Base-by-base conservation (phyloP, 2,888 invertebrate species). In the Platynereis dumerilii region DNA sequence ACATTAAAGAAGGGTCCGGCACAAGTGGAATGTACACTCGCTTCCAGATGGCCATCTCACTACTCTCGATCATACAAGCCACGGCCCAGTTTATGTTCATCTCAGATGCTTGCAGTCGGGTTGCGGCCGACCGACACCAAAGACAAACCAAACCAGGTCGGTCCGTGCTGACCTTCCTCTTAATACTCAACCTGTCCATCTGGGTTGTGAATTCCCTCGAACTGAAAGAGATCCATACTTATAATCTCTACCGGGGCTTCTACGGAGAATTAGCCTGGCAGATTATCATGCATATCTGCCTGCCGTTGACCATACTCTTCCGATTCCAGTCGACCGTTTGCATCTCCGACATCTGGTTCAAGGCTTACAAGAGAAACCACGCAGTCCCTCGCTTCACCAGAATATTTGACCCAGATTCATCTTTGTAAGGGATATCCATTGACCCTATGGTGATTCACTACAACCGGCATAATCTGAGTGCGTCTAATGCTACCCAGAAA, bases 261-360 rank as follows among this genome's bases (percentile, higher is more conserved):
- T 59, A 45, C 27, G 59, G 59, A 15, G 26, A 45, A 2, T 26
- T 59, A 3, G 44, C 59, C 2, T 59, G 59, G 59, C 59, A 59
- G 48, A 29, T 59, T 5, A 42, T 59, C 44, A 59, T 45, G 17
- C 59, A 59, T 27, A 15, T 59, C n/a, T 27, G 42, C n/a, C 45
- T 59, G 45, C 59, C 59, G 2, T 2, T 59, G 26, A 45, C 59
- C 48, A 45, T 59, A 27, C 45, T 59, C 45, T 59, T 59, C 45
- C 45, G 59, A 5, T 59, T 59, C 59, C 59, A 59, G n/a, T 59
- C 59, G 27, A 45, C 59, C n/a, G 59, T 59, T 34, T 59, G 59
- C 45, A 45, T 44, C 5, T 42, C 59, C 2, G 59, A 59, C 45
- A 59, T 59, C 26, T 59, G 27, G 29, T 10, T 27, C 59, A 59